Conservation (phyloP, 2,797 vertebrate species). For the Mallotus villosus region DNA sequence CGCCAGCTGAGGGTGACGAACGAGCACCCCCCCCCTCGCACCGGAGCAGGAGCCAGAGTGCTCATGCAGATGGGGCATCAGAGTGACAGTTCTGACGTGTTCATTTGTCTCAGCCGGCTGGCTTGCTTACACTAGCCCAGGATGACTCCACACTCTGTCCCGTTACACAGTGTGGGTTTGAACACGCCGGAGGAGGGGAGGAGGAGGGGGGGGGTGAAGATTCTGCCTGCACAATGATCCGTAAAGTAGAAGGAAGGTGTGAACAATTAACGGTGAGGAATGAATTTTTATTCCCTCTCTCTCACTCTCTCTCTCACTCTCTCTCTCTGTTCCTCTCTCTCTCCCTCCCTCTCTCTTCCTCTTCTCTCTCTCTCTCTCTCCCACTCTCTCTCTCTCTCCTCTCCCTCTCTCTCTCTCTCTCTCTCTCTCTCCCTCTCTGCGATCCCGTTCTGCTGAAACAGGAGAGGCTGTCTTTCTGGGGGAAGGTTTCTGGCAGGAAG, state of each 20-base stretch:
- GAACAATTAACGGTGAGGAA: constrained; percentile 3
- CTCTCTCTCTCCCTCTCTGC: background rate
- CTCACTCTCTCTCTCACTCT: background rate
- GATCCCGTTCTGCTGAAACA: background rate
- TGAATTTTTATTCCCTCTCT: background rate
- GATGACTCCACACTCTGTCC: constrained; percentile 11
- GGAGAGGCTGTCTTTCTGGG: background rate
- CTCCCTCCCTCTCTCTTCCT: constrained; percentile 2
- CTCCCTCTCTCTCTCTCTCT: background rate
- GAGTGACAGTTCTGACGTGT: constrained; percentile 25
- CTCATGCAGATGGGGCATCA: background rate
- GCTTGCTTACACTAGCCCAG: constrained; percentile 4
- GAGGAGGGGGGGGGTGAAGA: too few species aligned
- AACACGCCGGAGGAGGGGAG: too few species aligned
- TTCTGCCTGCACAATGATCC: constrained; percentile 5
- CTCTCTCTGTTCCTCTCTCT: too few species aligned
- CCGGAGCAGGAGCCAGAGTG: constrained; percentile 12
- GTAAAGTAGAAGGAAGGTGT: background rate
- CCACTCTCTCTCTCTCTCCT: background rate
- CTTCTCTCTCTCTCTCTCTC: background rate
- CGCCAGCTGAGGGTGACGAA: constrained; percentile 28
- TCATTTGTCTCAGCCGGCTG: constrained; percentile 31
- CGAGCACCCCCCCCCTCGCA: background rate
- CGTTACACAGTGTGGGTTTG: background rate
- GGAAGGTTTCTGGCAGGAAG: constrained; percentile 27